phyloP scores from a whole-genome alignment of 2,113 vertebrate species.

The Sporophila hypoxantha region DNA sequence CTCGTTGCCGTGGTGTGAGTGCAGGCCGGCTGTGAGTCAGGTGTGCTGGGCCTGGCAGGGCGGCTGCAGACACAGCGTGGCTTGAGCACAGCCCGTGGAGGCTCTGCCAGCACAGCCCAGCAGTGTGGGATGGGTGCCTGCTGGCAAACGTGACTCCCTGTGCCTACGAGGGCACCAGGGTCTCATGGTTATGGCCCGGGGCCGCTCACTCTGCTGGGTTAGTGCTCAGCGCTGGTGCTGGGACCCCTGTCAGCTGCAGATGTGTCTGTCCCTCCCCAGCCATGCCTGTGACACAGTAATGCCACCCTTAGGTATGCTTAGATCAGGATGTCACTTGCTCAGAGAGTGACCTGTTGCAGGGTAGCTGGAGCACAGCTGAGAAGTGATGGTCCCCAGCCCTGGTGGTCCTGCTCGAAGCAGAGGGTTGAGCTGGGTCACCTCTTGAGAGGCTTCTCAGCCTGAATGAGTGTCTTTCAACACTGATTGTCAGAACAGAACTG shows the following conservation, averaged over 20 bases:
- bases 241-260: neutral
- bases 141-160: rapidly evolving
- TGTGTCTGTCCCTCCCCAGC: neutral
- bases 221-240: neutral
- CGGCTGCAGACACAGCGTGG: rapidly evolving
- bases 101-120: neutral
- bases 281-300: rapidly evolving
- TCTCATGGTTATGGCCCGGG: rapidly evolving
- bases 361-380: neutral
- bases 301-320: neutral
- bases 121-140: rapidly evolving
- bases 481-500: neutral
- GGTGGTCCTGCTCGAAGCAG: neutral
- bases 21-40: neutral
- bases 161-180: neutral
- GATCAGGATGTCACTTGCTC: neutral
- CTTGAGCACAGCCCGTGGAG: rapidly evolving
- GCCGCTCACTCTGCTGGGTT: neutral
- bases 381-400: neutral
- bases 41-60: rapidly evolving
- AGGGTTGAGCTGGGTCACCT: neutral
- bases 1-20: neutral
- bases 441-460: neutral
- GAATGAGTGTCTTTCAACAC: neutral
- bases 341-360: neutral